Evolutionary conservation across 2,797 vertebrate species (phyloP).

Genomic region (Tiaroga cobitis): DNA sequence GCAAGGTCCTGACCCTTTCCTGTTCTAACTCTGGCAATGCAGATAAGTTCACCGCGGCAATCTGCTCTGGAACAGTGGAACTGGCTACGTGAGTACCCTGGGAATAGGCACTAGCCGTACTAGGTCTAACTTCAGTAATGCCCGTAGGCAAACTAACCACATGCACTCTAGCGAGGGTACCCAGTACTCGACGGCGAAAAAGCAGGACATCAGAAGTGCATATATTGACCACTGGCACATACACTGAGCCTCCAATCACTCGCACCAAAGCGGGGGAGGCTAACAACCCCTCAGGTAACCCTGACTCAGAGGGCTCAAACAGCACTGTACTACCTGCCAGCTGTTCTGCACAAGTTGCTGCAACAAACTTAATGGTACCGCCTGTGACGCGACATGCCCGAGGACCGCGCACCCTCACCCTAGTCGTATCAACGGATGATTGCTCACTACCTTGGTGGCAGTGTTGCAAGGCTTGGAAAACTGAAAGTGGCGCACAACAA

Average conservation of each 20-base stretch:
- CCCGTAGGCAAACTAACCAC: not conserved
- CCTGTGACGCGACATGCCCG: no score
- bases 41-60: not conserved
- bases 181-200: not conserved
- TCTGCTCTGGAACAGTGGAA: not conserved
- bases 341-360: no score
- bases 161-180: not conserved
- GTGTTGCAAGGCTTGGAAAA: no score
- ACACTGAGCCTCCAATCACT: not conserved
- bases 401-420: no score
- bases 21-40: not conserved
- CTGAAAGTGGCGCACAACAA: no score
- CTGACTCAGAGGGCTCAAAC: no score
- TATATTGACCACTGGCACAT: not conserved
- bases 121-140: not conserved
- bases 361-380: no score
- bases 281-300: no score
- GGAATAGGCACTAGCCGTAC: rapidly evolving
- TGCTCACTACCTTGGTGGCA: no score
- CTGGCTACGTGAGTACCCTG: not conserved
- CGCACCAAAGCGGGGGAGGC: no score
- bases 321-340: no score
- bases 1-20: not conserved
- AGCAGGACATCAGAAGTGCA: not conserved
- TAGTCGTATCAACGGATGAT: rapidly evolving